Base-by-base conservation (phyloP, 2,113 vertebrate species). In the Vireo altiloquus region DNA sequence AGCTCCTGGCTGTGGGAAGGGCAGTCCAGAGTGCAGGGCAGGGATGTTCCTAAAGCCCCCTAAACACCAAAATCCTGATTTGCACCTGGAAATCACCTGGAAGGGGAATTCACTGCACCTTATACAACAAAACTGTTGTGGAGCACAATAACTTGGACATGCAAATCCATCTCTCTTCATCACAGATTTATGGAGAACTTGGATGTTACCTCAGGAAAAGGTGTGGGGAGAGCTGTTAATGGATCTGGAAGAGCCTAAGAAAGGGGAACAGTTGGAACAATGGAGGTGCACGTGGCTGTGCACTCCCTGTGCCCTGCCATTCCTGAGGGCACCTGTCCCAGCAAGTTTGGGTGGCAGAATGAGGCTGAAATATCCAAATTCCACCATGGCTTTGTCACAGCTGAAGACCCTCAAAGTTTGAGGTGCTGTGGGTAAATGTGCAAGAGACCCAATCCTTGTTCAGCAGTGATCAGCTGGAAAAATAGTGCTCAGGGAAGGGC, bases 111-210 rank as follows among this genome's bases (percentile, higher is more conserved):
- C 1, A 1, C 64, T 56, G 31, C 33, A 19, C 11, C 11, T 17
- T 9, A 1, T 24, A 0, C 0, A 24, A 64, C 12, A 24, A 31
- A 71, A 9, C 9, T 13, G 3, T 7, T 33, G 53, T 66, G 46
- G 39, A 59, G 42, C 35, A 8, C 1, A 1, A 30, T 6, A 17
- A 57, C 27, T 23, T 23, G 25, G 39, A 1, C 4, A 0, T 23
- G 40, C 21, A 49, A 47, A 25, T 42, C 40, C 33, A 19, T 16
- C 65, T 64, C 11, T 56, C 11, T 69, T 59, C n/a, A 4, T 22
- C 47, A 7, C 39, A 68, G 52, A 9, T 11, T 3, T 6, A 6
- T 0, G 5, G 66, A 50, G 54, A 30, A 8, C 17, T n/a, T 31
- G 59, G 53, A 28, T 40, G 11, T 13, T 13, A 15, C 17, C 42